Percentiles rank a stretch among this genome's conserved stretches.
These are phyloP conservation scores for Acanthococcus lagerstroemiae DNA, from an alignment of 2,888 invertebrate genomes.

Conservation along the genomic window DNA sequence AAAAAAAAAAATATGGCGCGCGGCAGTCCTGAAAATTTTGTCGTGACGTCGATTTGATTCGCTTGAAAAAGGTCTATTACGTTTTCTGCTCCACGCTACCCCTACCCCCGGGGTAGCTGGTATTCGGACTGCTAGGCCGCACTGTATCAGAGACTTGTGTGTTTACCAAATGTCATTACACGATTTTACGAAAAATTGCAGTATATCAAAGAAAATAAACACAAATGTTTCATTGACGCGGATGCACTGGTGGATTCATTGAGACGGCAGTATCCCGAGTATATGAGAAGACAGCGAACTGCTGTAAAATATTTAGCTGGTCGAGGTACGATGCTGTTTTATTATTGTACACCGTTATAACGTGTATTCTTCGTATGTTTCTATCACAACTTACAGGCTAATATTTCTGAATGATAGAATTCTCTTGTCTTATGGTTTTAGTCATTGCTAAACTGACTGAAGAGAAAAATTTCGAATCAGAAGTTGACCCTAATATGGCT, in stretches of 20 bases:
- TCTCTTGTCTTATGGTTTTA: neutral
- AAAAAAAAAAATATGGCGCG: too few species aligned
- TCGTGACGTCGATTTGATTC: too few species aligned
- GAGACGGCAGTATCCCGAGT: constrained; percentile 64
- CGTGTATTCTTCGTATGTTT: neutral
- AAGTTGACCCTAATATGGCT: constrained; percentile 5
- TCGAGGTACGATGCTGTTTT: constrained; percentile 19
- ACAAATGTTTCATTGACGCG: constrained; percentile 53
- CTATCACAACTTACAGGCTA: too few species aligned
- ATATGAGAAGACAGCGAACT: constrained; percentile 64
- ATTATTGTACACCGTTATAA: neutral
- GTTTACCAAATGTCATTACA: neutral
- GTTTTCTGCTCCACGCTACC: too few species aligned
- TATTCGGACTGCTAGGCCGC: too few species aligned
- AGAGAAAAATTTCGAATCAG: neutral
- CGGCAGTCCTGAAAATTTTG: too few species aligned
- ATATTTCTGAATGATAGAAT: too few species aligned
- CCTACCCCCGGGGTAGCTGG: too few species aligned
- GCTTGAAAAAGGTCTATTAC: too few species aligned
- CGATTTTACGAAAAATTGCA: neutral
- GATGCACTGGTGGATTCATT: constrained; percentile 72
- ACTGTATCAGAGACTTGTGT: too few species aligned
- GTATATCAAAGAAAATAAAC: constrained; percentile 19
- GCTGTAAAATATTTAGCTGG: constrained; percentile 52
- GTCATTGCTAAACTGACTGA: constrained; percentile 9